Percentiles rank a stretch among this genome's conserved stretches.
These are phyloP conservation scores for Typhlichthys subterraneus DNA, from an alignment of 2,797 vertebrate species.

Conservation along the genomic window DNA sequence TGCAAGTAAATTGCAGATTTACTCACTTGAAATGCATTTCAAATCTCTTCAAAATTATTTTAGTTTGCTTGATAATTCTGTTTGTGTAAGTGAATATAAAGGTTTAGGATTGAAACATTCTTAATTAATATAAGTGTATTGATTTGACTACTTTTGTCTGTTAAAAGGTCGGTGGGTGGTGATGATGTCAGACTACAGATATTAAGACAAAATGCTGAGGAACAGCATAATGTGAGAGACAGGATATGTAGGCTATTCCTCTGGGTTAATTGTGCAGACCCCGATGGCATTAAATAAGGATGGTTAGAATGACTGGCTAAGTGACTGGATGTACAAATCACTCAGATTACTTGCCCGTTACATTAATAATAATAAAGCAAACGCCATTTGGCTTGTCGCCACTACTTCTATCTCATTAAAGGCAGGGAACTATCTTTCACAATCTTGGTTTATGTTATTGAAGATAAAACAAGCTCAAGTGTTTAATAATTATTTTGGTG, in stretches of 20 bases:
- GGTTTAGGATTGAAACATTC: slow-evolving; percentile 9
- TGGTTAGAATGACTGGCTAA: slow-evolving; percentile 68
- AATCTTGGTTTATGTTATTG: no score
- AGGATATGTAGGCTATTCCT: slow-evolving; percentile 41
- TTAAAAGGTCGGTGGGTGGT: no score
- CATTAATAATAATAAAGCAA: slow-evolving; percentile 44
- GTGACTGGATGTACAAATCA: slow-evolving; percentile 74
- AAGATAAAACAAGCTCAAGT: no score
- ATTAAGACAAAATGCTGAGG: slow-evolving; percentile 47
- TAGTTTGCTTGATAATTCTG: no score
- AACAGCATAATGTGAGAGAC: slow-evolving; percentile 44
- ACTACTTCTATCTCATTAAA: slow-evolving; percentile 41
- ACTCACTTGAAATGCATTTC: not conserved
- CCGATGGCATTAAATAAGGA: slow-evolving; percentile 73
- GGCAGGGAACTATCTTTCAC: slow-evolving; percentile 24
- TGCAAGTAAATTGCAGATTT: slow-evolving; percentile 21
- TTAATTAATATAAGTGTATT: slow-evolving; percentile 57
- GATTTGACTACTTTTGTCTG: slow-evolving; percentile 33
- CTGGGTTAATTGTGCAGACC: slow-evolving; percentile 74
- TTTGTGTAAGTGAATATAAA: no score
- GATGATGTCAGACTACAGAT: slow-evolving; percentile 57
- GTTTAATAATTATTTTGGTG: not conserved
- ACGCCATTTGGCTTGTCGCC: slow-evolving; percentile 56
- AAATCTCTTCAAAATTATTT: not conserved
- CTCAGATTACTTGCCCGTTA: slow-evolving; percentile 65